Evolutionary conservation across 2,797 vertebrate species (phyloP).

Genomic region (Pipistrellus pipistrellus): DNA sequence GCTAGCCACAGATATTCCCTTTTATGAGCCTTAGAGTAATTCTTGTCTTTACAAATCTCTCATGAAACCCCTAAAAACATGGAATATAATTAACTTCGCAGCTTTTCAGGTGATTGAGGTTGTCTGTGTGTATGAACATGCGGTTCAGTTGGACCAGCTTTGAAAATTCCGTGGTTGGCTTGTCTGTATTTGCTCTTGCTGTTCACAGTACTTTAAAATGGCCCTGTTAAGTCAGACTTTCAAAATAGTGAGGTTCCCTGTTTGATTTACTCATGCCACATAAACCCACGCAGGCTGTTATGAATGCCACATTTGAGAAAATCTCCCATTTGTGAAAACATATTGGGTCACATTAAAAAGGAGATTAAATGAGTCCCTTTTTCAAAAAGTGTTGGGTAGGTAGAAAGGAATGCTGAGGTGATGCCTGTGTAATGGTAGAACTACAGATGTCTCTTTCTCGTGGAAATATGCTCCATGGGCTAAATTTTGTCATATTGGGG

Average conservation of each 20-base stretch:
- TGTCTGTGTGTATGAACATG: conserved; percentile 72
- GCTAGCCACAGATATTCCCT: conserved; percentile 65
- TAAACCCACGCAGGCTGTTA: conserved; percentile 60
- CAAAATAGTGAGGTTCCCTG: conserved; percentile 60
- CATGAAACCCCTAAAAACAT: conserved; percentile 69
- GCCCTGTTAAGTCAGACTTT: conserved; percentile 69
- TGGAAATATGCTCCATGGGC: conserved; percentile 48
- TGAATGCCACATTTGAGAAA: conserved; percentile 82
- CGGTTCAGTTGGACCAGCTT: conserved; percentile 34
- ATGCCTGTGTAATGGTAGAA: conserved; percentile 53
- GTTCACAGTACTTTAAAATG: conserved; percentile 30
- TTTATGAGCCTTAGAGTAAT: conserved; percentile 49
- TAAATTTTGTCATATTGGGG: neutral
- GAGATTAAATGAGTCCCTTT: conserved; percentile 79
- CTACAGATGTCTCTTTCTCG: conserved; percentile 70
- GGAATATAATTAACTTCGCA: conserved; percentile 67
- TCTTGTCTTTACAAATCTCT: conserved; percentile 69
- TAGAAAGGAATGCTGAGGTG: conserved; percentile 80
- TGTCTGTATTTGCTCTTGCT: conserved; percentile 71
- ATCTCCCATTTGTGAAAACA: conserved; percentile 73
- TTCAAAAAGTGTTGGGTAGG: conserved; percentile 70
- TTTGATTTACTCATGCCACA: conserved; percentile 74
- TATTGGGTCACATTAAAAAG: conserved; percentile 74
- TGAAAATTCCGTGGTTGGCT: conserved; percentile 67
- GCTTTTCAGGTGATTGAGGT: conserved; percentile 72